Evolutionary conservation across 2,797 vertebrate species (phyloP), one percentile per base, ranked within the genome.

Genomic region (Neosilurus mollespiculum): DNA sequence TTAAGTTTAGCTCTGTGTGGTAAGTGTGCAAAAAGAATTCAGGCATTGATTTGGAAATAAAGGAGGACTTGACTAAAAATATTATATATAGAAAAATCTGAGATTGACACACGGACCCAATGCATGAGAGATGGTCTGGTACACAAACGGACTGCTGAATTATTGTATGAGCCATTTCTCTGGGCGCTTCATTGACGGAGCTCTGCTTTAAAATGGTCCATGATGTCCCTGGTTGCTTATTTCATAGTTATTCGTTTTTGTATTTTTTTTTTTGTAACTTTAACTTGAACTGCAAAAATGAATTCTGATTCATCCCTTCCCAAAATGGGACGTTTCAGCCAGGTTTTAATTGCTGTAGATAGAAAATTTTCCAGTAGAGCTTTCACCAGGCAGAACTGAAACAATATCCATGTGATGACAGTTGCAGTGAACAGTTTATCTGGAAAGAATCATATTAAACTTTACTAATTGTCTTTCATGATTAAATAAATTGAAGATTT

Each of bases 331-430:
- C 24, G 22, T 37, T 49, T 43, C 22, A 64, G 14, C 58, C 43
- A 11, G n/a, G 43, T 53, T 64, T 18, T 43, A 43, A 20, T 26
- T 51, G 59, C 9, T 64, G 9, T 26, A 78, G 59, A 64, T 78
- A 1, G 1, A 16, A 15, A 16, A 78, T 16, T 22, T 11, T 51
- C 49, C 37, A 51, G 11, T 14, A 64, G 15, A 0, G 59, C 61
- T 84, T 90, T 88, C 87, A 80, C 80, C 86, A 89, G 73, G 56
- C 73, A 76, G 75, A 61, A 91, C 92, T 92, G 91, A 92, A 91
- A 88, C 92, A 58, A 49, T 24, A 16, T 15, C 58, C 34, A 24
- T 59, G 58, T 43, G 34, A 49, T 77, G 75, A 76, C 73, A 10
- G 51, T 72, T 54, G 24, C 22, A 26, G 51, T 18, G 73, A 43